phyloP scores from a whole-genome alignment of 2,113 vertebrate genomes.

The Garra rufa region DNA sequence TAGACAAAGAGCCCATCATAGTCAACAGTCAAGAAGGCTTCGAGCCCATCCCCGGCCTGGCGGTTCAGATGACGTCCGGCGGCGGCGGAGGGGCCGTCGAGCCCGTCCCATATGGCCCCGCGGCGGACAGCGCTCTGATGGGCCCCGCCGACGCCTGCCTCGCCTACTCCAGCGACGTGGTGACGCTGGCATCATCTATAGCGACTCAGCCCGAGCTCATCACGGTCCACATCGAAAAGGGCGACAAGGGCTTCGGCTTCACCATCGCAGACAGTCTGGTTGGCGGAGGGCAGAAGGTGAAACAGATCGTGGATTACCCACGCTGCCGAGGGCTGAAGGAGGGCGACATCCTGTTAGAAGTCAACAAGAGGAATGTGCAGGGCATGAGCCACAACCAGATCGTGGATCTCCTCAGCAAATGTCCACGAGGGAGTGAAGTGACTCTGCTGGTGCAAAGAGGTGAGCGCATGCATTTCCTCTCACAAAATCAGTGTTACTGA shows the following conservation, averaged over 20 bases:
- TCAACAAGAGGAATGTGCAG: constrained; percentile 98
- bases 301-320: constrained; percentile 97
- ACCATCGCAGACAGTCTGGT: constrained; percentile 96
- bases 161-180: constrained; percentile 88
- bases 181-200: constrained; percentile 93
- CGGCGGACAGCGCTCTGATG: constrained; percentile 69
- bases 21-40: constrained; percentile 95
- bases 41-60: constrained; percentile 81
- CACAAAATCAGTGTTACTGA: neutral
- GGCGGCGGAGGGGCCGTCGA: constrained; percentile 62
- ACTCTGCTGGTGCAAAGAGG: constrained; percentile 97
- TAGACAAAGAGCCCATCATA: constrained; percentile 97
- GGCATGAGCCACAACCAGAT: constrained; percentile 96
- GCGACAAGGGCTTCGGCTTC: constrained; percentile 97
- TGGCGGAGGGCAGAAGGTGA: constrained; percentile 93
- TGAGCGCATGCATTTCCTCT: constrained; percentile 61
- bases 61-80: constrained; percentile 46
- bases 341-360: constrained; percentile 93
- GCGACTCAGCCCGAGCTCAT: constrained; percentile 97
- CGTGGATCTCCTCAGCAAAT: constrained; percentile 97
- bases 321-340: constrained; percentile 94
- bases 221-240: constrained; percentile 98
- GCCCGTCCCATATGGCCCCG: constrained; percentile 85
- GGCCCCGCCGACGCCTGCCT: constrained; percentile 84
- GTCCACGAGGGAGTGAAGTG: constrained; percentile 93